These are phyloP conservation scores for Toxostoma redivivum DNA, from an alignment of 2,113 vertebrate genomes.

Conservation along the genomic window DNA sequence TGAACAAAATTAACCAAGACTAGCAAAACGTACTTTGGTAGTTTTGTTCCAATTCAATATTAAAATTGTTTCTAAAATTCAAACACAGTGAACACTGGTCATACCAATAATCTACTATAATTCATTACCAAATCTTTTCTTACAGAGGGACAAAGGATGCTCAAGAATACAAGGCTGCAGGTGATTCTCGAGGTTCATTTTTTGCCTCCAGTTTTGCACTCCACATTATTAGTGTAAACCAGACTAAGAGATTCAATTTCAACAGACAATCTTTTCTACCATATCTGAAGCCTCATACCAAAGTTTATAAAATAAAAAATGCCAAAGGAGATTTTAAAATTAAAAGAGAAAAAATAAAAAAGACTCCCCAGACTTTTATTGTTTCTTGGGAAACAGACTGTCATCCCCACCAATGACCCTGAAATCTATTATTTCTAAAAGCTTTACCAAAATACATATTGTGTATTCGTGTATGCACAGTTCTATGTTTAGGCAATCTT, in stretches of 20 bases:
- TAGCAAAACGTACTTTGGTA: not conserved
- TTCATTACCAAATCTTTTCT: not conserved
- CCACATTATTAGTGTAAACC: not conserved
- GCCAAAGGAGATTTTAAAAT: not conserved
- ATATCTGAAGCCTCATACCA: not conserved
- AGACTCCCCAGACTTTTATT: not conserved
- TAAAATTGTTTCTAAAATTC: not conserved
- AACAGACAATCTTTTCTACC: not conserved
- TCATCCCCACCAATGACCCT: conserved; percentile 8
- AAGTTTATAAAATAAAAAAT: not conserved
- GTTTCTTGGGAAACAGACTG: conserved; percentile 6
- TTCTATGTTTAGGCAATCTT: not conserved
- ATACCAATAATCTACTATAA: not conserved
- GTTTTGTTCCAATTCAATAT: not conserved
- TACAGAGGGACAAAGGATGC: not conserved
- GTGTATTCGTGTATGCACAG: not conserved
- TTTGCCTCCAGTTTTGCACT: not conserved
- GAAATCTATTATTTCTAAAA: conserved; percentile 40
- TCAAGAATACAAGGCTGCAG: not conserved
- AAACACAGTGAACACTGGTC: not conserved
- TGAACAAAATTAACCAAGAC: not conserved
- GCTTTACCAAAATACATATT: conserved; percentile 22
- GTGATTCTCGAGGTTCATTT: not conserved
- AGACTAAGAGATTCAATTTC: not conserved
- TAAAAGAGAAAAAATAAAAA: not conserved